phyloP scores from a whole-genome alignment of 2,888 invertebrate genomes.

The Hypsopygia costalis region DNA sequence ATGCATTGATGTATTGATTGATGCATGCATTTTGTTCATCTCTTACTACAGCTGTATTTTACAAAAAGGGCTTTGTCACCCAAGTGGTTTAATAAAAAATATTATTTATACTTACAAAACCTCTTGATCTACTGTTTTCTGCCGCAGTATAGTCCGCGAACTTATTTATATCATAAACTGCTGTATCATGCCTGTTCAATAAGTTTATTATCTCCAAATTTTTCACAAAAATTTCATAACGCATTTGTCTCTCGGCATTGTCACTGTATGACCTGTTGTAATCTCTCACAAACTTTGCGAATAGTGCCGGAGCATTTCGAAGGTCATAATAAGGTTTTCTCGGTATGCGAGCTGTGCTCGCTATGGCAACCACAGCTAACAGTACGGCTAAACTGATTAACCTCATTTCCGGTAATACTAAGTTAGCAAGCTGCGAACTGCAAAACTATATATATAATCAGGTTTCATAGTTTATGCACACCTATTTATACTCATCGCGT shows the following conservation, averaged over 20 bases:
- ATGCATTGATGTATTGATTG: no score
- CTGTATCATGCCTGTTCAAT: conserved; percentile 16
- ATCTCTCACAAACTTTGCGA: conserved; percentile 4
- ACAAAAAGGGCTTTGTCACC: no score
- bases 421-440: no score
- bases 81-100: no score
- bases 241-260: conserved; percentile 20
- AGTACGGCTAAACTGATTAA: background rate
- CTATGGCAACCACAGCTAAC: conserved; percentile 1
- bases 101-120: no score
- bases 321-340: conserved; percentile 1
- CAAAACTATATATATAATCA: no score
- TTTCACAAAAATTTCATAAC: background rate
- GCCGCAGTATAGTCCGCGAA: conserved; percentile 24
- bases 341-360: background rate
- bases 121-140: conserved; percentile 14
- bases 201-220: background rate
- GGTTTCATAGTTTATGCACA: no score
- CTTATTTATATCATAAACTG: conserved; percentile 20
- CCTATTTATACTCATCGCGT: no score
- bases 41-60: no score
- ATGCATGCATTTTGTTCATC: no score
- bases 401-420: no score
- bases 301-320: background rate
- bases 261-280: conserved; percentile 5